Base-by-base conservation (phyloP, 2,113 vertebrate species). In the Eurypyga helias region DNA sequence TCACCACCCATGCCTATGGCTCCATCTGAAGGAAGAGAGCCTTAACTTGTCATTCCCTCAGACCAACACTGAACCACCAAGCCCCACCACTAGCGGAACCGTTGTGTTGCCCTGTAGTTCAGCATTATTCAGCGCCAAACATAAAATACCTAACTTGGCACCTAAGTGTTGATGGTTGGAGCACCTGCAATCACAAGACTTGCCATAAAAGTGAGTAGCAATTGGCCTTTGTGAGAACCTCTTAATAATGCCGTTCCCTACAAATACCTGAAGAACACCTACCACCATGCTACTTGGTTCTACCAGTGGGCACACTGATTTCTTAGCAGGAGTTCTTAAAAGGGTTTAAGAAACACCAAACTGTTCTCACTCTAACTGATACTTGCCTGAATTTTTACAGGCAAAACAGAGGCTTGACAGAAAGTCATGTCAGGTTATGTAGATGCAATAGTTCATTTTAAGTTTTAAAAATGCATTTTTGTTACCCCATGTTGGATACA, bases 181-280 rank as follows among this genome's bases (percentile, higher is more conserved):
- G 93, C 87, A 91, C 87, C 87, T 77, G 80, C 49, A 91, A 67
- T 72, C 92, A 87, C 69, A 85, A 91, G 38, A 36, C 38, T 51
- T 7, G 55, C 78, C 61, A 76, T 88, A 79, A 67, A 64, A 72
- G 57, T 3, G 11, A 76, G 65, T 6, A 76, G 65, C 3, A 20
- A 93, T 3, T n/a, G 13, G 57, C 88, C 82, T 85, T 78, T 82
- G 65, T 84, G 77, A 94, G 90, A 96, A 90, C 34, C 33, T 89
- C 78, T 64, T 48, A 62, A 54, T 26, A 77, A 25, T 4, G 17
- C 20, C 55, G 84, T 85, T 82, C 65, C 70, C 84, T 71, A 64
- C 34, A 66, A 78, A 66, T 8, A 75, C 13, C 14, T 73, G 36
- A 81, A 87, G 45, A 28, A 72, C 51, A 33, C 10, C 24, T 52